Evolutionary conservation across 2,797 vertebrate species (phyloP).

Genomic region (Eulemur rubriventer): DNA sequence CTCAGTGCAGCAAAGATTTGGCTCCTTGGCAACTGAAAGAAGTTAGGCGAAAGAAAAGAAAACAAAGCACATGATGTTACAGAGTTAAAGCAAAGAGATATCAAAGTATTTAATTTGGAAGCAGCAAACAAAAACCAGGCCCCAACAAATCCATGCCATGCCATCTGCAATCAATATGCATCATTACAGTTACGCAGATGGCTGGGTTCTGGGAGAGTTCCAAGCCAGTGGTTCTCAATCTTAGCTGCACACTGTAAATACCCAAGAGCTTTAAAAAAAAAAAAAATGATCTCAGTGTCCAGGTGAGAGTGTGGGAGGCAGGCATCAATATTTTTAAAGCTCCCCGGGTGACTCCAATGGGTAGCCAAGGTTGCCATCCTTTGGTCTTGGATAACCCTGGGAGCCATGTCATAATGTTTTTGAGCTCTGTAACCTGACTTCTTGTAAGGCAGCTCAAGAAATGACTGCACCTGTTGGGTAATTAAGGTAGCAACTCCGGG

Average conservation of each 20-base stretch:
- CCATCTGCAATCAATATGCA: conserved; percentile 53
- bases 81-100: conserved; percentile 21
- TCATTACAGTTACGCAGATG: conserved; percentile 23
- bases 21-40: conserved; percentile 28
- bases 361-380: not conserved
- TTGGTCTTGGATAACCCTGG: not conserved
- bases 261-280: not conserved
- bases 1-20: not conserved
- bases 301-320: not conserved
- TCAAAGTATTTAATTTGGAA: conserved; percentile 46
- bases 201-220: conserved; percentile 28
- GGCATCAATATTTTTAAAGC: not conserved
- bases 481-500: not conserved
- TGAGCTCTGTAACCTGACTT: not conserved
- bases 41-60: conserved; percentile 15
- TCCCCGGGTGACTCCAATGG: not conserved
- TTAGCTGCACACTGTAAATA: not conserved
- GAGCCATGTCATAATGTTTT: not conserved
- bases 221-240: conserved; percentile 38
- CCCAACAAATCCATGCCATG: not conserved
- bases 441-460: not conserved
- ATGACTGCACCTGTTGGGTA: conserved; percentile 3
- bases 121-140: conserved; percentile 20
- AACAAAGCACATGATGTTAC: not conserved
- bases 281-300: not conserved